Evolutionary conservation across 2,113 vertebrate genomes (phyloP).

Genomic region (Piprites chloris): DNA sequence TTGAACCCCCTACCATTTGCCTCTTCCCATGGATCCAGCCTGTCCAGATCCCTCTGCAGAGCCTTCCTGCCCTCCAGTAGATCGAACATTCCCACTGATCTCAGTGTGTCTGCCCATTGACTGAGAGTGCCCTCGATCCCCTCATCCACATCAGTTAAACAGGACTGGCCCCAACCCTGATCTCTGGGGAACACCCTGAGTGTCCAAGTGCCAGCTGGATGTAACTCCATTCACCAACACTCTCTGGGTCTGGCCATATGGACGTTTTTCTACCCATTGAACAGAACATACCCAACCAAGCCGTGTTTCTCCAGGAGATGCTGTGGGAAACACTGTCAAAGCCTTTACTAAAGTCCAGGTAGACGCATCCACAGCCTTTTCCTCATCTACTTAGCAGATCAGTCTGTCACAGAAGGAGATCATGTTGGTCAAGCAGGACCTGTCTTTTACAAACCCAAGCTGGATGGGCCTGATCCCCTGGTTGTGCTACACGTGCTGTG

Average conservation of each 20-base stretch:
- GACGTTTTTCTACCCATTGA: not conserved
- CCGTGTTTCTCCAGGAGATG: not conserved
- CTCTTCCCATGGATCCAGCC: not conserved
- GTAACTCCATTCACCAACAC: not conserved
- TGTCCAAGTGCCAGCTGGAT: not conserved
- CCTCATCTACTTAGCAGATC: not conserved
- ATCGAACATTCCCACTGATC: not conserved
- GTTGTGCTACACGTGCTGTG: fast-evolving
- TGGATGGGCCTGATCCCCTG: not conserved
- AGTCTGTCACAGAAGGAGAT: not conserved
- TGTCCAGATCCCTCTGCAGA: not conserved
- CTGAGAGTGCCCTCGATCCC: not conserved
- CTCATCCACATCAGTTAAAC: not conserved
- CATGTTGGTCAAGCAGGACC: not conserved
- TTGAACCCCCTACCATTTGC: not conserved
- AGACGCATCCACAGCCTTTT: not conserved
- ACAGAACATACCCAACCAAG: fast-evolving
- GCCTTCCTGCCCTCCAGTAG: not conserved
- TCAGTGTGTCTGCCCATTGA: not conserved
- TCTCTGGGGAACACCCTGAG: not conserved
- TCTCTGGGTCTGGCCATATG: not conserved
- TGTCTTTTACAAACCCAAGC: not conserved
- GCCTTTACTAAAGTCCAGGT: not conserved
- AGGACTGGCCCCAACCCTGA: not conserved
- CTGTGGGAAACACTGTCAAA: not conserved